Evolutionary conservation across 2,797 vertebrate species (phyloP).

Genomic region (Dromococcyx pavoninus): DNA sequence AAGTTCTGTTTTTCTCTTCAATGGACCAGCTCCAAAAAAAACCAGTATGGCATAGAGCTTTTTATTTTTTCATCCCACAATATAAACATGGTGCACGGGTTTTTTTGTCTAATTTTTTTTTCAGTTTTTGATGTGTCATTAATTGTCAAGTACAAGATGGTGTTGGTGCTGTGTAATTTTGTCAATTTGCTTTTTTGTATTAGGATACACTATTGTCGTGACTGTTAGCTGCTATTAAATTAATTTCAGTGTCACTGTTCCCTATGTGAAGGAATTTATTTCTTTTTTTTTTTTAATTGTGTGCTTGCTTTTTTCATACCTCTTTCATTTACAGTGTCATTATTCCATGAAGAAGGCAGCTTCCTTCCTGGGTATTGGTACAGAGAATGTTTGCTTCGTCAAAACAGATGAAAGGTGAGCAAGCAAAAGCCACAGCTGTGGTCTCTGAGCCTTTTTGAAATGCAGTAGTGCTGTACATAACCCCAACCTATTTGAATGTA

Average conservation of each 20-base stretch:
- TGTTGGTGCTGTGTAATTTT: not conserved
- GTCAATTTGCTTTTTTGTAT: not conserved
- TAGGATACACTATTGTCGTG: not conserved
- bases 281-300: not conserved
- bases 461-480: conserved; percentile 37
- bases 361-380: conserved; percentile 84
- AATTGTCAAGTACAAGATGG: not conserved
- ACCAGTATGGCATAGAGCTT: not conserved
- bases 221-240: not conserved
- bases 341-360: conserved; percentile 88
- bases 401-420: conserved; percentile 82
- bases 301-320: not conserved
- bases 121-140: not conserved
- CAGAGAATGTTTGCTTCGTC: conserved; percentile 82
- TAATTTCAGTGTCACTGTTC: not conserved
- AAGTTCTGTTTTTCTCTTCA: not conserved
- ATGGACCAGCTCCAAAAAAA: not conserved
- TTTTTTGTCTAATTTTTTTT: not conserved
- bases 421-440: not conserved
- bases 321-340: conserved; percentile 76
- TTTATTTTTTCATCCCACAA: not conserved
- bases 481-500: conserved; percentile 47
- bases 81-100: not conserved
- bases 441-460: conserved; percentile 17
- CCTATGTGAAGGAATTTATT: not conserved